Conservation (phyloP, 2,797 vertebrate genomes). For the Gymnothorax javanicus region DNA sequence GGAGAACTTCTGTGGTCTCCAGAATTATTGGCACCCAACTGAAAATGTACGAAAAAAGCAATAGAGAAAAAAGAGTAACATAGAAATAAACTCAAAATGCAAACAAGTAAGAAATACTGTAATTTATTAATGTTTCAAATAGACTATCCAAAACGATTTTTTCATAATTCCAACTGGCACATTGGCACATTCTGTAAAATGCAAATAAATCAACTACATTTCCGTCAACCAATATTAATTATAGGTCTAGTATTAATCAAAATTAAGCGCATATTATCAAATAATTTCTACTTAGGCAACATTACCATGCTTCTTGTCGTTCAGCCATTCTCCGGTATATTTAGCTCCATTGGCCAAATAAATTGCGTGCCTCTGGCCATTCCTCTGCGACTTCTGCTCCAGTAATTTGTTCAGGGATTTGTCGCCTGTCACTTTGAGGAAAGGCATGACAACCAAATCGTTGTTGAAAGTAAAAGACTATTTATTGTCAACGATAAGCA, state of each 20-base stretch:
- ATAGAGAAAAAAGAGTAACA: no score
- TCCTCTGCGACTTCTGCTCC: constrained; percentile 81
- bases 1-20: no score
- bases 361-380: constrained; percentile 74
- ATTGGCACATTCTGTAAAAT: no score
- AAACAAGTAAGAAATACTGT: no score
- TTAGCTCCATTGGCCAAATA: constrained; percentile 75
- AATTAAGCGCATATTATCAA: not conserved
- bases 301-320: constrained; percentile 87
- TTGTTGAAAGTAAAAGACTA: not conserved
- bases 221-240: not conserved
- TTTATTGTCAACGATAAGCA: not conserved
- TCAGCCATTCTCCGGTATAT: constrained; percentile 87
- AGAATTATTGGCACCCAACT: no score
- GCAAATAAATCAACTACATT: no score
- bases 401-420: constrained; percentile 65
- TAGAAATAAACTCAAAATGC: no score
- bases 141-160: no score
- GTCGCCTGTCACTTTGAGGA: constrained; percentile 58
- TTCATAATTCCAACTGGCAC: no score
- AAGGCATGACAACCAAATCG: constrained; percentile 69
- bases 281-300: not conserved
- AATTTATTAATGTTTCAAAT: no score
- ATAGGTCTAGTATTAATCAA: not conserved
- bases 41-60: no score